phyloP scores from a whole-genome alignment of 2,113 vertebrate species.

The Grus americana region DNA sequence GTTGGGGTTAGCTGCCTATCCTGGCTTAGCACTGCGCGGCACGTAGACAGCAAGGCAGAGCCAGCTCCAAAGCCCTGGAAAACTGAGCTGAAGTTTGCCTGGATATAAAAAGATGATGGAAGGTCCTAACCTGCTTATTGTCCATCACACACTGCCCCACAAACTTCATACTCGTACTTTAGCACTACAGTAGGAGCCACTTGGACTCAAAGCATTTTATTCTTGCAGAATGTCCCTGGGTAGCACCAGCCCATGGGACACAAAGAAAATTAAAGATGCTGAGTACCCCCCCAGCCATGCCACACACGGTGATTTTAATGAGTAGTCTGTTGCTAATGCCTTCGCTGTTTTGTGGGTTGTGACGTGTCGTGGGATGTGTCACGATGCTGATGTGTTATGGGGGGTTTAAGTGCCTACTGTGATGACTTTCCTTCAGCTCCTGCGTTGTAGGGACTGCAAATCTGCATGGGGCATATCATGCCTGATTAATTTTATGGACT shows the following conservation, averaged over 20 bases:
- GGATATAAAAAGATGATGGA: background rate
- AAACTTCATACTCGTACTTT: accelerated
- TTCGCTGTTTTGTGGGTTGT: background rate
- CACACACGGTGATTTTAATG: background rate
- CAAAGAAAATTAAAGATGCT: background rate
- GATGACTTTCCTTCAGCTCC: background rate
- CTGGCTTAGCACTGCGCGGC: accelerated
- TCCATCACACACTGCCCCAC: background rate
- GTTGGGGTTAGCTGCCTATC: background rate
- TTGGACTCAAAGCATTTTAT: background rate
- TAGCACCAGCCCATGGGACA: background rate
- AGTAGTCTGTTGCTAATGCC: background rate
- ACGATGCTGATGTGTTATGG: background rate
- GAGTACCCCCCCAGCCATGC: background rate
- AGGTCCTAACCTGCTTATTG: background rate
- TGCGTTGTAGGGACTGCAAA: background rate
- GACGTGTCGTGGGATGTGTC: background rate
- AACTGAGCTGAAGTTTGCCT: background rate
- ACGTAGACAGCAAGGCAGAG: background rate
- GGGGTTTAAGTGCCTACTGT: background rate
- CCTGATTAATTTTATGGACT: background rate
- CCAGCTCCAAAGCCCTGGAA: background rate
- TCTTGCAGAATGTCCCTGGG: background rate
- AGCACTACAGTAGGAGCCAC: background rate
- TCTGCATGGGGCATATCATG: background rate